phyloP scores from a whole-genome alignment of 2,113 vertebrate species.

The Jacana jacana region DNA sequence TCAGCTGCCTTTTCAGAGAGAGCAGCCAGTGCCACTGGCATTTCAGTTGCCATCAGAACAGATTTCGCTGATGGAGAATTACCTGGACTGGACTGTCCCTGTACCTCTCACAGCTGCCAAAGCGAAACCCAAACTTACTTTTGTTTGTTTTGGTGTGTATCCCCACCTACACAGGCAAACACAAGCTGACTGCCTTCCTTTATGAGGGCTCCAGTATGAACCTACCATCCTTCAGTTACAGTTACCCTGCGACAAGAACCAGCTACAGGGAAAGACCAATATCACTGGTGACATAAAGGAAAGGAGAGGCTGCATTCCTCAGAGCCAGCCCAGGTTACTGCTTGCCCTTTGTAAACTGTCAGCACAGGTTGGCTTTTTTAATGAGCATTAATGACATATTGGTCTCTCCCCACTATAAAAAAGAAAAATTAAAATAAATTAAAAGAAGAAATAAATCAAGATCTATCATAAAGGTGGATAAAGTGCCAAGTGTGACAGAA shows the following conservation, averaged over 20 bases:
- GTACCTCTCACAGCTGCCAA: not conserved
- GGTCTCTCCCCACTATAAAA: slow-evolving; percentile 70
- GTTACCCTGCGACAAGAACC: slow-evolving; percentile 45
- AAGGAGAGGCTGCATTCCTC: slow-evolving; percentile 8
- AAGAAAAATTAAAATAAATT: not conserved
- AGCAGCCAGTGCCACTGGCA: not conserved
- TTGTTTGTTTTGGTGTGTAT: not conserved
- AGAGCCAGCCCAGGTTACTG: not conserved
- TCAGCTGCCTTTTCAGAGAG: not conserved
- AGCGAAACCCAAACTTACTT: not conserved
- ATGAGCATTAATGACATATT: slow-evolving; percentile 51
- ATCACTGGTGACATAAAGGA: slow-evolving; percentile 26
- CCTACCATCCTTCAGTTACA: slow-evolving; percentile 39
- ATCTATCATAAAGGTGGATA: slow-evolving; percentile 58
- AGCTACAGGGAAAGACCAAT: slow-evolving; percentile 76
- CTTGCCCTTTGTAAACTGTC: not conserved
- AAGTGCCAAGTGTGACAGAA: slow-evolving; percentile 76
- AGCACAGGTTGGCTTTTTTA: not conserved
- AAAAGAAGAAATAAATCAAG: slow-evolving; percentile 26
- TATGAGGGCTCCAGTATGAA: not conserved
- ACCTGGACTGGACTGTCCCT: not conserved
- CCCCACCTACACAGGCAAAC: not conserved
- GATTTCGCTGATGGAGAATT: not conserved
- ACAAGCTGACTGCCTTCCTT: not conserved
- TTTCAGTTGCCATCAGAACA: not conserved